Conservation (phyloP, 2,797 vertebrate species). For the Notolepis coatsorum region DNA sequence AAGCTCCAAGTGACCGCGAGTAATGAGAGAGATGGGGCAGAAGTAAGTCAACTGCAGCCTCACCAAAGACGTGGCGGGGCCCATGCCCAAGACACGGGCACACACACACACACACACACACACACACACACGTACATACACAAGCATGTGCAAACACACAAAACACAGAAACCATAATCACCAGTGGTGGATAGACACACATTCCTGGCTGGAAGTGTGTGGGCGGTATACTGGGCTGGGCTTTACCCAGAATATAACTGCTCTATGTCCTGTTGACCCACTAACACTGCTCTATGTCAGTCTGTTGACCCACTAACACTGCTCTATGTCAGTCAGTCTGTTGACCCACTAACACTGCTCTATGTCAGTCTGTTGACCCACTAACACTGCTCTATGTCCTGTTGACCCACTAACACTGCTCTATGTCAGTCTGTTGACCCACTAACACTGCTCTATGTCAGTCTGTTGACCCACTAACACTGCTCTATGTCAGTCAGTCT, state of each 20-base stretch:
- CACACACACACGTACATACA: constrained; percentile 1
- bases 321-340: no score
- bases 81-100: background rate
- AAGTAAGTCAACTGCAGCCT: constrained; percentile 64
- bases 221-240: constrained; percentile 24
- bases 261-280: constrained; percentile 60
- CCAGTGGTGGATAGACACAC: constrained; percentile 20
- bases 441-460: constrained; percentile 51
- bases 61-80: constrained; percentile 42
- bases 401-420: constrained; percentile 40
- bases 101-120: constrained; percentile 16
- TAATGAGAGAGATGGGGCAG: constrained; percentile 69
- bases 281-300: no score
- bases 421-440: constrained; percentile 61
- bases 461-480: no score
- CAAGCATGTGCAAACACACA: background rate
- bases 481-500: no score
- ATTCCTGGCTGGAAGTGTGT: background rate
- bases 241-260: constrained; percentile 57
- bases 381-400: no score
- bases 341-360: no score
- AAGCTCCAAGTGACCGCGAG: constrained; percentile 72
- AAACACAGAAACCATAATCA: constrained; percentile 27
- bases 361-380: no score
- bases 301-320: no score